Base-by-base conservation (phyloP, 2,797 vertebrate species). In the Pristis pectinata region DNA sequence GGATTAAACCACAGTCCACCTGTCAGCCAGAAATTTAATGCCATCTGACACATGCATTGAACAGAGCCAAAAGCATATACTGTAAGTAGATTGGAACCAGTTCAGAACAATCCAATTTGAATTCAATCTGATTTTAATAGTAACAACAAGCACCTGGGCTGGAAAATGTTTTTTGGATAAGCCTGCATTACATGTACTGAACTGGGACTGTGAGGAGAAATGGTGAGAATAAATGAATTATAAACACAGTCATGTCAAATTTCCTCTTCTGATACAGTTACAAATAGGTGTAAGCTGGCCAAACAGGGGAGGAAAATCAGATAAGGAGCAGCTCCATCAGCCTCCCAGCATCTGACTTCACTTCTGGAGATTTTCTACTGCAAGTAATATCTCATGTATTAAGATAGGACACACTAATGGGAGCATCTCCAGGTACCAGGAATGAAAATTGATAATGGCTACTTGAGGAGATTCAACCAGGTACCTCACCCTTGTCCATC, bases 71-170 rank as follows among this genome's bases (percentile, higher is more conserved):
- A 61, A 91, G 17, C 64, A 37, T n/a, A n/a, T 22, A 41, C n/a
- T 91, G 87, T 91, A 67, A 64, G 59, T 41, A 64, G n/a, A 3
- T 91, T 91, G 87, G 87, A 91, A 67, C 19, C 19, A 24, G 61
- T 91, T 91, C n/a, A 91, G n/a, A 91, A 19, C 87, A 91, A 91
- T 91, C 61, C 87, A 91, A 91, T 64, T 67, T 91, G 59, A 67
- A 91, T 64, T 91, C 87, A 91, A 41, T 64, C 87, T 67, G 15
- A 91, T 91, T 64, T 91, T 67, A 59, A 91, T 89, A 37, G 56
- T 6, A 64, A 91, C n/a, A 91, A n/a, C 61, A n/a, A 64, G 59
- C 87, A 91, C 59, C n/a, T 91, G 59, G 34, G 27, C 34, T 64
- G 87, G 17, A 91, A 91, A 64, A 91, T 89, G 53, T 37, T 91